Conservation (phyloP, 2,113 vertebrate species). For the Ceyx cyanopectus region DNA sequence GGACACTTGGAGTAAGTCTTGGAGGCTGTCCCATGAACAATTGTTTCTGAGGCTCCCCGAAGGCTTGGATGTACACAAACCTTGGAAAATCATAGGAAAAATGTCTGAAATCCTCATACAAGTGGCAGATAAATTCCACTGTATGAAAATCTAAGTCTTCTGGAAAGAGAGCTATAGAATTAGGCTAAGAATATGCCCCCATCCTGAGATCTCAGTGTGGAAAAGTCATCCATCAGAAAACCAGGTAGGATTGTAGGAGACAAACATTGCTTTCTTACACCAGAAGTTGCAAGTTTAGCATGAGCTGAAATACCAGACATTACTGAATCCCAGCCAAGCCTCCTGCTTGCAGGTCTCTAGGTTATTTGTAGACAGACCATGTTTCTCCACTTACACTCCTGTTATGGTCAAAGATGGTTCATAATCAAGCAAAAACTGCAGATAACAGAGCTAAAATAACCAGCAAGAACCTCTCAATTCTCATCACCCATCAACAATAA, state of each 20-base stretch:
- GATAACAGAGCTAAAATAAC: background rate
- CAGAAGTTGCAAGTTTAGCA: background rate
- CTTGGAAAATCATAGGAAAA: background rate
- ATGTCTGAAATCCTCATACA: background rate
- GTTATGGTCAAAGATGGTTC: background rate
- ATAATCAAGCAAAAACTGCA: background rate
- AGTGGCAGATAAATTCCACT: background rate
- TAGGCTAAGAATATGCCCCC: background rate
- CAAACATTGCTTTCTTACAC: background rate
- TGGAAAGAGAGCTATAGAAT: accelerated
- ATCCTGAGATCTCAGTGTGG: background rate
- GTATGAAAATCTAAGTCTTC: background rate
- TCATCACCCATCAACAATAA: background rate
- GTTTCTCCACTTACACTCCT: background rate
- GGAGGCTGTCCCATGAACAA: background rate
- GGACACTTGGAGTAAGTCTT: background rate
- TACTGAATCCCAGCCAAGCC: background rate
- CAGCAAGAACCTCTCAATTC: background rate
- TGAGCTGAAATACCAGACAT: background rate
- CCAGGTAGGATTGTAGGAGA: background rate
- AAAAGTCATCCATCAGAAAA: background rate
- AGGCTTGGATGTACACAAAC: background rate
- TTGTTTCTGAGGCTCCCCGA: background rate
- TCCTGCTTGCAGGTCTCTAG: background rate
- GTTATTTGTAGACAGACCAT: background rate